Evolutionary conservation across 2,113 vertebrate genomes (phyloP), one percentile per base, ranked within the genome.

Genomic region (Ameiurus melas): DNA sequence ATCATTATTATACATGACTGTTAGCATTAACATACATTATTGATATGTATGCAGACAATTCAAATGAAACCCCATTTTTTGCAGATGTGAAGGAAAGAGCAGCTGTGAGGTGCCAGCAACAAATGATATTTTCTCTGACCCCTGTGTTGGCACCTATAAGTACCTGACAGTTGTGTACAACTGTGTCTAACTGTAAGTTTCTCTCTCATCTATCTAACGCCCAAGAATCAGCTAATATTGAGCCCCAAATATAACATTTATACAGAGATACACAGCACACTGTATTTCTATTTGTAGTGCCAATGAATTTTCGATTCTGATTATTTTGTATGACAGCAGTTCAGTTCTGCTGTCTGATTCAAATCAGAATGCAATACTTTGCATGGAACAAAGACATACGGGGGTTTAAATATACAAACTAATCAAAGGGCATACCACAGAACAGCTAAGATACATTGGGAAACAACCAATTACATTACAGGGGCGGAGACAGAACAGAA

Each of bases 121-220:
- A 20, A 81, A 57, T 10, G 0, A 1, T 22, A 0, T 81, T 3
- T 55, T 53, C 20, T 20, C n/a, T 81, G 79, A 81, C 53, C 79
- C 79, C 53, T 81, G 79, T 9, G 0, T 0, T 58, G n/a, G 17
- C 79, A 81, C 19, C 19, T 58, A 19, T 58, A 81, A 81, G 19
- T 81, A 33, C 53, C 53, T 81, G n/a, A 58, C 6, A 33, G 7
- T 58, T 81, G n/a, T 5, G 17, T 81, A 58, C 3, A 0, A 3
- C 30, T 81, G 79, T 81, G 7, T 81, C 30, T 58, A 81, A 81
- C 19, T 36, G 79, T 81, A 20, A 16, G 17, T 58, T 80, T 80
- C 16, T 19, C 51, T 80, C 5, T 79, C 47, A 22, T 75, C 22
- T 75, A 43, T 43, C 8, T 43, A 75, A 75, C 0, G 0, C 19